Conservation (phyloP, 2,797 vertebrate genomes). For the Stomatorhinus walkeri region DNA sequence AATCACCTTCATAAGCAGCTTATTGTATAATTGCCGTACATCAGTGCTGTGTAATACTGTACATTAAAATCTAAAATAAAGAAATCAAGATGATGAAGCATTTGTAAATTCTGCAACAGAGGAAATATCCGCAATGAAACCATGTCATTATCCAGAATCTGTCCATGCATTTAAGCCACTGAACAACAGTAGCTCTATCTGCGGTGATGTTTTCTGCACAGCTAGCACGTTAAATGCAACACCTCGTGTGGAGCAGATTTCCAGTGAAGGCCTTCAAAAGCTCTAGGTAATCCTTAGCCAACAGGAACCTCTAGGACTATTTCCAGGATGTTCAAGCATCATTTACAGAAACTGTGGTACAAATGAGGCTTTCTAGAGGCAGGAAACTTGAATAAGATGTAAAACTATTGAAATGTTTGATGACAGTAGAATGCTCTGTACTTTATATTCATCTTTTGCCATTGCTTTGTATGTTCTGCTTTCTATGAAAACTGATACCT, state of each 20-base stretch:
- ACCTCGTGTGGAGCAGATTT: neutral
- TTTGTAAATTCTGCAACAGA: neutral
- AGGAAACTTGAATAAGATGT: neutral
- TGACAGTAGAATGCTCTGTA: neutral
- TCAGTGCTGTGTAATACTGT: neutral
- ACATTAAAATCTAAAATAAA: constrained; percentile 9
- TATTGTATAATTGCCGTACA: neutral
- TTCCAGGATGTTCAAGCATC: neutral
- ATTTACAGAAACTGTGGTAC: neutral
- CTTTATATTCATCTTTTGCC: neutral
- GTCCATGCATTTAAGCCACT: neutral
- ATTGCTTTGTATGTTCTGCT: neutral
- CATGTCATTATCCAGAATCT: neutral
- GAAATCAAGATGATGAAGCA: neutral
- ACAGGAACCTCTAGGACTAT: neutral
- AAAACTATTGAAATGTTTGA: neutral
- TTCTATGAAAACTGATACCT: neutral
- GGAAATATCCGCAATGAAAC: neutral
- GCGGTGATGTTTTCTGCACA: neutral
- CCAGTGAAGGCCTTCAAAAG: neutral
- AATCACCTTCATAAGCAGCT: neutral
- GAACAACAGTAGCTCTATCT: neutral
- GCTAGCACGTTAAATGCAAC: neutral
- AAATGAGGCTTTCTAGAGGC: neutral
- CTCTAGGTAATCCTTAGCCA: neutral